A percentile compares a stretch with the other conserved stretches of the same genome.
phyloP scores from a whole-genome alignment of 2,888 invertebrate species.

The Drosophila mettleri region DNA sequence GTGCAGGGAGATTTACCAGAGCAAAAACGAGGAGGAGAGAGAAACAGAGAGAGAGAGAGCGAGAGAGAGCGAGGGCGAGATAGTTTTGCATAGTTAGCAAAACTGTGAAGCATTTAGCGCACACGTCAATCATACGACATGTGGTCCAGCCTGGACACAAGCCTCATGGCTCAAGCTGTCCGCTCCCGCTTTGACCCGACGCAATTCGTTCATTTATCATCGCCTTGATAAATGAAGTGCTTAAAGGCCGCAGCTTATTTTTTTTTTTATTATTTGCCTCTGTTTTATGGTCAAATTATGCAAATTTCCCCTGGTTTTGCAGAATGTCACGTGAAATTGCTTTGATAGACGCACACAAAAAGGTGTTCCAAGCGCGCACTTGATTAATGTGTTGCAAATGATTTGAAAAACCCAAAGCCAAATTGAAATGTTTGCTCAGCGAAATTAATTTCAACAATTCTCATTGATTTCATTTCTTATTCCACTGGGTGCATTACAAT shows the following conservation, averaged over 20 bases:
- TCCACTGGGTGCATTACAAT: no score
- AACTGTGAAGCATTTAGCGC: conserved; percentile 65
- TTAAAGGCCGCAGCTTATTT: conserved; percentile 1
- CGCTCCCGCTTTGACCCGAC: not conserved
- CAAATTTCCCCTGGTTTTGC: conserved; percentile 36
- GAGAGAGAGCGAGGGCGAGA: not conserved
- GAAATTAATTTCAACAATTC: conserved; percentile 27
- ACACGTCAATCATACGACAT: conserved; percentile 78
- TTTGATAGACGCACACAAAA: not conserved
- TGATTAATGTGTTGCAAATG: conserved; percentile 61
- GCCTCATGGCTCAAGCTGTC: not conserved
- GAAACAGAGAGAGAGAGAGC: not conserved
- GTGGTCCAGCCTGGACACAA: conserved; percentile 58
- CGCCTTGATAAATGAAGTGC: conserved; percentile 69
- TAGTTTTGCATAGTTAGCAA: conserved; percentile 46
- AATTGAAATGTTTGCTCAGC: conserved; percentile 51
- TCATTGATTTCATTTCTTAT: not conserved
- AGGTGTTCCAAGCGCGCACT: conserved; percentile 29
- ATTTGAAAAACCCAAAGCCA: conserved; percentile 25
- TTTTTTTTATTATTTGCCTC: conserved; percentile 44
- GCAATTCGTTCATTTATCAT: conserved; percentile 60
- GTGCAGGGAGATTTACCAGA: no score
- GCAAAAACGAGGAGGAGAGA: not conserved
- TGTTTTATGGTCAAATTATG: conserved; percentile 77
- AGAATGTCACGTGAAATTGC: conserved; percentile 41